Base-by-base conservation (phyloP, 2,888 invertebrate species). In the Eupithecia centaureata region DNA sequence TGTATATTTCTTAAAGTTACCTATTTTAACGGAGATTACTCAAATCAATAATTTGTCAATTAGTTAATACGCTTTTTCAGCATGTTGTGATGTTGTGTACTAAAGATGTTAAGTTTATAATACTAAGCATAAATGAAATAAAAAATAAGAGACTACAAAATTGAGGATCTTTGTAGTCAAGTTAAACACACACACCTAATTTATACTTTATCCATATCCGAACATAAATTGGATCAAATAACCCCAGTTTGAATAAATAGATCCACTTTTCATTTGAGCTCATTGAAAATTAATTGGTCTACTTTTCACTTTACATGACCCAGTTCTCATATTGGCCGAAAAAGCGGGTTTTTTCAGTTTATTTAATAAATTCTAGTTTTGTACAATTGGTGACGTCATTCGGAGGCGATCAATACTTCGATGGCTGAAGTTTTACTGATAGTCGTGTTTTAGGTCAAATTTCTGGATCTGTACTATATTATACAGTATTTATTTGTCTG, bases 251-350 rank as follows among this genome's bases (percentile, higher is more conserved):
- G 5, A 51, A 51, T 47, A 51, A 15, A 52, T 15, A 52, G 25
- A 27, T 27, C 52, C 0, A 52, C 25, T 52, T 27, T 52, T 27
- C 13, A 52, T 25, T 52, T 15, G 52, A 27, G 13, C 52, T 27
- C 27, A 52, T 52, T 27, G 15, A 52, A 25, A 27, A 27, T 52
- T 57, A 57, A 57, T 57, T 57, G 57, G 57, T 30, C 57, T 32
- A 57, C 30, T 57, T 57, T 32, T 32, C 18, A 57, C 10, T 30
- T 57, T 32, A 30, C 57, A 57, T 33, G 57, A 57, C 57, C 57
- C 30, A 57, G 12, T 57, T 57, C 32, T 32, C 12, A 32, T 28
- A 57, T 57, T 12, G 57, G 32, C 57, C 18, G 52, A 27, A 57
- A 56, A 57, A 56, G 15, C 57, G 30, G 10, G 27, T 33, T 57